Evolutionary conservation across 2,113 vertebrate genomes (phyloP).

Genomic region (Aramus guarauna): DNA sequence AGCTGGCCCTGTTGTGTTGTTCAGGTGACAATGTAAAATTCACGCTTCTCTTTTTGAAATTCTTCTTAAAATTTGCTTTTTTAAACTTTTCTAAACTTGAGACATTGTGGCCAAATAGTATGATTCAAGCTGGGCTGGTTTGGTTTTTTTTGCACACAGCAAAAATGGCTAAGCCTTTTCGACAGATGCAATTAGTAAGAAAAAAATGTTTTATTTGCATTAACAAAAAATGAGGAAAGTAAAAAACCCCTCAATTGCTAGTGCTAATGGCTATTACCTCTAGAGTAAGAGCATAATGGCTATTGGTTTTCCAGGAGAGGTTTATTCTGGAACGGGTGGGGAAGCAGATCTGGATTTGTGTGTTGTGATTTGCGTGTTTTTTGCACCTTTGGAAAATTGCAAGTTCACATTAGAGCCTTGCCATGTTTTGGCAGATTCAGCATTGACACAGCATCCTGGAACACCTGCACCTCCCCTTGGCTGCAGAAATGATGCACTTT

Average conservation of each 20-base stretch:
- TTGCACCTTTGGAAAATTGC: background rate
- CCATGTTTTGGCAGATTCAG: background rate
- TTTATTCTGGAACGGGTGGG: background rate
- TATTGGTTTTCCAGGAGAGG: background rate
- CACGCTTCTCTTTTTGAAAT: background rate
- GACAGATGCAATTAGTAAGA: background rate
- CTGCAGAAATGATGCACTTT: background rate
- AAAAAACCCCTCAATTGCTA: accelerated
- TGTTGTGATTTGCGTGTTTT: no score
- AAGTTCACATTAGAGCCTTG: background rate
- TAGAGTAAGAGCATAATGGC: background rate
- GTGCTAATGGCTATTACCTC: background rate
- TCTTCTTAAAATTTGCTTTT: background rate
- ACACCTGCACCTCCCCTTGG: background rate
- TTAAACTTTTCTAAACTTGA: background rate
- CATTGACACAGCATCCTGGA: background rate
- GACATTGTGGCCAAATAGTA: background rate
- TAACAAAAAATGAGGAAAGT: background rate
- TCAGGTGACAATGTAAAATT: background rate
- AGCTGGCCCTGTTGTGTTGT: background rate
- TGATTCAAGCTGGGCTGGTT: background rate
- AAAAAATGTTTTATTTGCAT: background rate
- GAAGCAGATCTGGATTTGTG: background rate
- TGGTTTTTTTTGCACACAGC: background rate
- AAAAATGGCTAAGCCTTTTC: background rate